Percentiles rank a stretch among this genome's conserved stretches.
phyloP scores from a whole-genome alignment of 2,888 invertebrate genomes.

The Thyatira batis region DNA sequence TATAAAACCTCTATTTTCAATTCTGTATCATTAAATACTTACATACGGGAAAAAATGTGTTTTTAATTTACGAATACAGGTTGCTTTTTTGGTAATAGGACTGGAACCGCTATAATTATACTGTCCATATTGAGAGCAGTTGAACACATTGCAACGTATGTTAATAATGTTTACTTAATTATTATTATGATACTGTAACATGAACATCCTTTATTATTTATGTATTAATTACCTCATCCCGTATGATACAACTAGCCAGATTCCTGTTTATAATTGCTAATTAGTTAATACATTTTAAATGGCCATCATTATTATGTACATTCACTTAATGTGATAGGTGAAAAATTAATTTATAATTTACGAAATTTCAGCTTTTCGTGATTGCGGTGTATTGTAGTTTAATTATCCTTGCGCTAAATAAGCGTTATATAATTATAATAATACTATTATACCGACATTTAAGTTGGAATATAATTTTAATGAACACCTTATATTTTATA shows the following conservation, averaged over 20 bases:
- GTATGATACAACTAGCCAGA: constrained; percentile 2
- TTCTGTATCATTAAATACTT: too few species aligned
- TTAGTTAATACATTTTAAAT: constrained; percentile 28
- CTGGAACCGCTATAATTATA: background rate
- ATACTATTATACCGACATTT: background rate
- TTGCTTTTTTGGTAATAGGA: too few species aligned
- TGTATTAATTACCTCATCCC: background rate
- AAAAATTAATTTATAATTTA: constrained; percentile 20
- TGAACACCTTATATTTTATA: too few species aligned
- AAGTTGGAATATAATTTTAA: too few species aligned
- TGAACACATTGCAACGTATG: background rate
- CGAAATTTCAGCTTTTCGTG: background rate
- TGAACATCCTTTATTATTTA: background rate
- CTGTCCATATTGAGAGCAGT: background rate
- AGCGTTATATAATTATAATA: background rate
- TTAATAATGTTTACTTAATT: background rate
- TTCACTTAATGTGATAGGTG: constrained; percentile 21
- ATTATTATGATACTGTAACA: background rate
- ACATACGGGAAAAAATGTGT: too few species aligned
- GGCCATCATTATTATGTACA: constrained; percentile 11
- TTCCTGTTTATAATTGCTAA: constrained; percentile 38
- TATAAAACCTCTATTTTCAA: too few species aligned
- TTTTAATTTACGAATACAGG: too few species aligned
- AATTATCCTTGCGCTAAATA: background rate
- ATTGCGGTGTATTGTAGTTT: background rate